Percentiles rank a stretch among this genome's conserved stretches.
Conservation (phyloP, 2,113 vertebrate species). For the Ceyx margarethae region DNA sequence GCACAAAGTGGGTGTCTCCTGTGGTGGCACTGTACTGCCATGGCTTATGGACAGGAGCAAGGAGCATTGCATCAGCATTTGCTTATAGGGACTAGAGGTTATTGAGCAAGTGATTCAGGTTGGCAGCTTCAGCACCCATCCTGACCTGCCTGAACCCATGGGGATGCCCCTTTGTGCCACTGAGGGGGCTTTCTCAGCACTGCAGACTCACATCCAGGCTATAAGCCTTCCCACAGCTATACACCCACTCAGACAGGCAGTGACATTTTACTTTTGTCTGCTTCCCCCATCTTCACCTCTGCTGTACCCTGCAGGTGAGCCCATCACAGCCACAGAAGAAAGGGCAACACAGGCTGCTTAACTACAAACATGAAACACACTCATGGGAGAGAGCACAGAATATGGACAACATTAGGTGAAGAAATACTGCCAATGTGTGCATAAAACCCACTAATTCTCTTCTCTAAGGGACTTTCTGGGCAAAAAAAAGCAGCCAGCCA, state of each 20-base stretch:
- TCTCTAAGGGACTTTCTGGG: constrained; percentile 10
- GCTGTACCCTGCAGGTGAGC: neutral
- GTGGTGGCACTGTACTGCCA: neutral
- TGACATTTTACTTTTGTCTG: neutral
- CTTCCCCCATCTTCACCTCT: neutral
- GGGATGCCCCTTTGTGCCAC: neutral
- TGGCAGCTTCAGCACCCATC: neutral
- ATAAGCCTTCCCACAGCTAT: neutral
- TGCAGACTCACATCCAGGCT: neutral
- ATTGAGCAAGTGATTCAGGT: neutral
- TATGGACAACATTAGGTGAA: neutral
- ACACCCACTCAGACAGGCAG: neutral
- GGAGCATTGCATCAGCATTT: neutral
- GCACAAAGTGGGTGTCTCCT: neutral
- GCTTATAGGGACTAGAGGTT: neutral
- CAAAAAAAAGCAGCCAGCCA: neutral
- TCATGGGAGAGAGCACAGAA: neutral
- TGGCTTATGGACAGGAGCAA: neutral
- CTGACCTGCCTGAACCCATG: rapidly evolving
- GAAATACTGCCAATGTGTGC: neutral
- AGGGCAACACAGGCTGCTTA: neutral
- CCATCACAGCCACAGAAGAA: neutral
- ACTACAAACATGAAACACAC: rapidly evolving
- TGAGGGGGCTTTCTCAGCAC: neutral
- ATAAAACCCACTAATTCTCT: neutral